Conservation (phyloP, 2,797 vertebrate genomes). For the Smutsia temminckii region DNA sequence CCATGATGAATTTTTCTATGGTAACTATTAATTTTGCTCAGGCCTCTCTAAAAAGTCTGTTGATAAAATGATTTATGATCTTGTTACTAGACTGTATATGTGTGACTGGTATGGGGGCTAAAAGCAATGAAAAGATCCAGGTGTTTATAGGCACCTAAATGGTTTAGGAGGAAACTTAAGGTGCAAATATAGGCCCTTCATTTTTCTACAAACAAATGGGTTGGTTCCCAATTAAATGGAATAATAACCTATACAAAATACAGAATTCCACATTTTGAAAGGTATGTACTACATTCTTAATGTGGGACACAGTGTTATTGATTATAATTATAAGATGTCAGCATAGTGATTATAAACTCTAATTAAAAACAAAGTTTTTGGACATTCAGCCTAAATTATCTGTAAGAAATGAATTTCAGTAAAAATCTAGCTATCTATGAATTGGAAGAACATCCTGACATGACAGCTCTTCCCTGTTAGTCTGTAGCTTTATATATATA, state of each 20-base stretch:
- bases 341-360: background rate
- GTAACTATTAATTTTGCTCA: background rate
- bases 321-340: background rate
- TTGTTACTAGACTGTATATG: background rate
- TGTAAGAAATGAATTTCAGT: slow-evolving; percentile 13
- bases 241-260: background rate
- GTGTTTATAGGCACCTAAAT: background rate
- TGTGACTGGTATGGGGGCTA: background rate
- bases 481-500: slow-evolving; percentile 38
- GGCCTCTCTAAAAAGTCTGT: background rate
- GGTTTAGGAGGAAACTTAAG: background rate
- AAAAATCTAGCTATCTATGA: background rate
- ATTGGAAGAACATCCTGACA: background rate
- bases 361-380: background rate
- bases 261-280: background rate
- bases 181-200: background rate
- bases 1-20: background rate
- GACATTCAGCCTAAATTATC: background rate
- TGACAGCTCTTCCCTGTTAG: slow-evolving; percentile 19
- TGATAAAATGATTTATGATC: background rate
- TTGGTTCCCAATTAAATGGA: background rate
- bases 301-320: background rate
- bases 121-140: background rate
- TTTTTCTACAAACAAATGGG: background rate
- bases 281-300: background rate